Evolutionary conservation across 2,113 vertebrate species (phyloP).

Genomic region (Proterorhinus semilunaris): DNA sequence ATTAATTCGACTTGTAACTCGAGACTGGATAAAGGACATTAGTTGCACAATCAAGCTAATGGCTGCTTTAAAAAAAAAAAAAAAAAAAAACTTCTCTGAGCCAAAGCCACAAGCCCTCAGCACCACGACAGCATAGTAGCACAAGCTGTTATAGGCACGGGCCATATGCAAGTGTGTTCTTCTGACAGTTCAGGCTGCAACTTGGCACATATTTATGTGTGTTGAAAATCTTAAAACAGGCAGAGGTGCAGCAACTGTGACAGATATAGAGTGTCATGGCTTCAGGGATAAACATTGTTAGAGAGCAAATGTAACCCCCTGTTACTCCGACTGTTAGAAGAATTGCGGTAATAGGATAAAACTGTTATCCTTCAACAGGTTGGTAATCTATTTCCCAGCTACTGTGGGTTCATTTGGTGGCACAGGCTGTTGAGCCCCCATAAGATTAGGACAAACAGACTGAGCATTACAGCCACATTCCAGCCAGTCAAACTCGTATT

Average conservation of each 20-base stretch:
- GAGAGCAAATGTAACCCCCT: background rate
- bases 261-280: conserved; percentile 22
- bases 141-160: background rate
- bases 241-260: conserved; percentile 6
- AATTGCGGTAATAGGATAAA: background rate
- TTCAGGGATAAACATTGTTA: background rate
- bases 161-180: background rate
- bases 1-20: conserved; percentile 1
- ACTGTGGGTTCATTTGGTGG: background rate
- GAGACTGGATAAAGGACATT: conserved; percentile 9
- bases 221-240: conserved; percentile 2
- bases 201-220: background rate
- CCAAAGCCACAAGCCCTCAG: conserved; percentile 1
- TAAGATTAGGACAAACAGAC: background rate
- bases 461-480: background rate
- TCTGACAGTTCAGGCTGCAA: background rate
- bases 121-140: background rate
- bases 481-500: background rate
- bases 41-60: conserved; percentile 22
- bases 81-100: background rate
- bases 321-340: background rate
- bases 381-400: conserved; percentile 10
- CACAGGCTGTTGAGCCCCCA: background rate
- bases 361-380: background rate
- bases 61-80: conserved; percentile 18